Evolutionary conservation across 2,888 invertebrate genomes (phyloP), one percentile per base, ranked within the genome.

Genomic region (Griposia aprilina): DNA sequence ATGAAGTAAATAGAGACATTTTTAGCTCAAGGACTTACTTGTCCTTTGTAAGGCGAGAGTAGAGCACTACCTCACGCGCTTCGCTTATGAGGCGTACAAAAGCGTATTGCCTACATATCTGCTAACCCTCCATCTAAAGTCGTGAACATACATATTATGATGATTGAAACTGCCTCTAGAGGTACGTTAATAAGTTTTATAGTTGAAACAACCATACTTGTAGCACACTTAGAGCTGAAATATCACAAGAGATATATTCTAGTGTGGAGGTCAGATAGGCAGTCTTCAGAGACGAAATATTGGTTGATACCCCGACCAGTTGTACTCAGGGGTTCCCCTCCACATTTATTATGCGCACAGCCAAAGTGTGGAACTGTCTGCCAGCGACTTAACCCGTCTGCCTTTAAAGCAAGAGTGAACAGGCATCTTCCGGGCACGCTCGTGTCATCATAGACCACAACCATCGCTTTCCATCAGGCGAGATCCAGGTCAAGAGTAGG

Each of bases 131-230:
- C 57, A 50, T n/a, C 1, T 15, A 17, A 41, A 72, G 26, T 62
- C 76, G 71, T 73, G 63, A 78, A 50, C 13, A 62, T 66, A 57
- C 5, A 2, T 41, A 72, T 84, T 69, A 74, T 52, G 20, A 45
- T 74, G 77, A 81, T 84, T 81, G 74, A 60, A 68, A 48, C 10
- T 10, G 48, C 62, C 4, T 63, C 4, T 10, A 26, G 23, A 45
- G 20, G 60, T 62, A 67, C 30, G n/a, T 36, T 73, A 15, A 60
- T 76, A 63, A n/a, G 30, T 76, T 84, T 81, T 77, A 78, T 84
- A 52, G 74, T 72, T 55, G 68, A 11, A 74, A 65, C 45, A 17
- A 13, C 0, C 55, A 11, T 13, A 7, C 50, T 17, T 17, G 71
- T 69, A 6, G 17, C 55, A n/a, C 45, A 77, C 26, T 2, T 23